phyloP scores from a whole-genome alignment of 2,797 vertebrate species.

The Miichthys miiuy region DNA sequence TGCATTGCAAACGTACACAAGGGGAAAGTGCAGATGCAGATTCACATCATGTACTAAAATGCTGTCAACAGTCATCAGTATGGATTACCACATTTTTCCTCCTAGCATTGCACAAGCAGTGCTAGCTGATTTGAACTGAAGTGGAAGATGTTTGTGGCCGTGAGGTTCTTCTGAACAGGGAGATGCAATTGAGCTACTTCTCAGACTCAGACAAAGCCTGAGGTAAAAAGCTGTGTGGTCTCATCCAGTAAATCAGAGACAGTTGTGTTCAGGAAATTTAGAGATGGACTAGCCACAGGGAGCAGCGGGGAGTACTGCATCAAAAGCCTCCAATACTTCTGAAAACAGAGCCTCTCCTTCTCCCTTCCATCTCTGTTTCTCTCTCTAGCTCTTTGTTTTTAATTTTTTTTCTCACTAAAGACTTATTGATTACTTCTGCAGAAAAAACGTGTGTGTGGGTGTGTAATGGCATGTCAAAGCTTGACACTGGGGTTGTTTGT shows the following conservation, averaged over 20 bases:
- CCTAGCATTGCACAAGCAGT: not conserved
- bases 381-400: slow-evolving; percentile 4
- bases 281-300: slow-evolving; percentile 37
- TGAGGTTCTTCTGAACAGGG: slow-evolving; percentile 17
- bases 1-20: slow-evolving; percentile 1
- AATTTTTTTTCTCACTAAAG: slow-evolving; percentile 30
- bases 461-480: not conserved
- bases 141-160: slow-evolving; percentile 16
- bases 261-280: slow-evolving; percentile 44
- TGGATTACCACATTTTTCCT: slow-evolving; percentile 28
- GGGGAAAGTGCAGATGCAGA: slow-evolving; percentile 14
- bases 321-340: slow-evolving; percentile 21
- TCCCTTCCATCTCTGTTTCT: not conserved
- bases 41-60: not conserved
- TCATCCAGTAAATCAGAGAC: slow-evolving; percentile 36
- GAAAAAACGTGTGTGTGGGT: slow-evolving; percentile 8
- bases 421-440: slow-evolving; percentile 25
- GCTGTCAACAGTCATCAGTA: slow-evolving; percentile 34
- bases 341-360: slow-evolving; percentile 21
- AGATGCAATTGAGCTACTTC: slow-evolving; percentile 32
- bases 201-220: slow-evolving; percentile 31
- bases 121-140: slow-evolving; percentile 1
- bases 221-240: slow-evolving; percentile 29
- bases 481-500: slow-evolving; percentile 18
- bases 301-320: slow-evolving; percentile 30